These are phyloP conservation scores for Larimichthys polyactis DNA, from an alignment of 2,113 vertebrate genomes.

Conservation along the genomic window DNA sequence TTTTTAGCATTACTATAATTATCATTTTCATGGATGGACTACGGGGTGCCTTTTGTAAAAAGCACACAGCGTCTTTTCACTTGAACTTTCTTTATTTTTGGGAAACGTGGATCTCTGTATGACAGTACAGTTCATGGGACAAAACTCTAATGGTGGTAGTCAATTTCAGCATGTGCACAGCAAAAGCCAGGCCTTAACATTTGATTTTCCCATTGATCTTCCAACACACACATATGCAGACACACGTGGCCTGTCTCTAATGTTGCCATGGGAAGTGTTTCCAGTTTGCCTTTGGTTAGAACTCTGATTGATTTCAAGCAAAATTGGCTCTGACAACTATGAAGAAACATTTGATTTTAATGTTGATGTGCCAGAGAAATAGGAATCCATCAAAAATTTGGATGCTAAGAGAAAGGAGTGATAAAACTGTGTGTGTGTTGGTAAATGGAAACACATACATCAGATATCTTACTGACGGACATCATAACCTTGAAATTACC, in stretches of 20 bases:
- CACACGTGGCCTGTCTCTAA: constrained; percentile 20
- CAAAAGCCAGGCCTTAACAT: constrained; percentile 39
- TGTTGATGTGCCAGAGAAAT: background rate
- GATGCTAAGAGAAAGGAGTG: background rate
- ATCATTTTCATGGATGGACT: too few species aligned
- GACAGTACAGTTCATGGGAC: background rate
- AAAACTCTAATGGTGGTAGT: background rate
- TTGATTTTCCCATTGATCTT: constrained; percentile 26
- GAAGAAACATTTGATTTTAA: background rate
- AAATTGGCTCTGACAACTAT: background rate
- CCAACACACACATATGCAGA: constrained; percentile 47
- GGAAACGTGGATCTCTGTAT: background rate
- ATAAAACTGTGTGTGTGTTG: constrained; percentile 3
- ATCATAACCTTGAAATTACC: constrained; percentile 17
- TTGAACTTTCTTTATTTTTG: background rate
- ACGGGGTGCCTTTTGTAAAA: too few species aligned
- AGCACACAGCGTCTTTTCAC: background rate
- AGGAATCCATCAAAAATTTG: background rate
- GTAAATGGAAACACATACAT: constrained; percentile 12
- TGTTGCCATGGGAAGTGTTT: background rate
- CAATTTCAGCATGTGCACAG: constrained; percentile 13
- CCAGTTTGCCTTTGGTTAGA: background rate
- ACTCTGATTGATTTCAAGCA: background rate
- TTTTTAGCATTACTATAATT: too few species aligned
- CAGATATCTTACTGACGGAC: background rate